phyloP scores from a whole-genome alignment of 2,797 vertebrate genomes.

The Pachyuromys duprasi region DNA sequence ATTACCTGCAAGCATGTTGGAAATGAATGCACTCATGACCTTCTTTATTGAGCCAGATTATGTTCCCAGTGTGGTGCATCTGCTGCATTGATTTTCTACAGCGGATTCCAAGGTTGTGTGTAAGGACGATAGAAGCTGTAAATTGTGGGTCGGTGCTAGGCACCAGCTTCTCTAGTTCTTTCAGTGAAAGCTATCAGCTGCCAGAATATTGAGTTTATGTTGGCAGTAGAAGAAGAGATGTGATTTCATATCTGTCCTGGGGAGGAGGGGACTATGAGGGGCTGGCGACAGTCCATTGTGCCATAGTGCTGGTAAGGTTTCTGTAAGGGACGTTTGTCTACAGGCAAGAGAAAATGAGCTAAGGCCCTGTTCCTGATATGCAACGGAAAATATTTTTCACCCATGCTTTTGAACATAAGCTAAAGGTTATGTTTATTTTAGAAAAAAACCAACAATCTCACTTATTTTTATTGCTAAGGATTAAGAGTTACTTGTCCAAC shows the following conservation, averaged over 20 bases:
- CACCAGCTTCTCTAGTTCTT: neutral
- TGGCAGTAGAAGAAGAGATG: neutral
- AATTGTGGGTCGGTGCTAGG: neutral
- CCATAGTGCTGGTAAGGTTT: neutral
- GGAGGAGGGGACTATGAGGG: neutral
- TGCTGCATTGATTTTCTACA: constrained; percentile 52
- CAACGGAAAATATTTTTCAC: constrained; percentile 21
- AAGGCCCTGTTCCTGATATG: neutral
- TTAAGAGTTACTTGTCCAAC: neutral
- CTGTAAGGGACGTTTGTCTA: neutral
- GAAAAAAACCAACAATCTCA: neutral
- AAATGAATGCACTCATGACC: neutral
- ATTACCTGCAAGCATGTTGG: constrained; percentile 29
- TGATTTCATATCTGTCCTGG: neutral
- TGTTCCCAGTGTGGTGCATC: neutral
- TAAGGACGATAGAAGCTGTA: neutral
- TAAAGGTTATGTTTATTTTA: neutral
- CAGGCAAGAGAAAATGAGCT: neutral
- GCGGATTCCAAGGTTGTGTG: constrained; percentile 51
- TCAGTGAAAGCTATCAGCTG: neutral
- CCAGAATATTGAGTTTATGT: neutral
- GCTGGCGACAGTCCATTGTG: neutral
- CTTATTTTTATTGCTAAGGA: constrained; percentile 1
- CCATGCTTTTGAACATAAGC: constrained; percentile 22
- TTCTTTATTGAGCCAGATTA: constrained; percentile 19